Conservation (phyloP, 1,140 invertebrate species). For the Brachionus koreanus region DNA sequence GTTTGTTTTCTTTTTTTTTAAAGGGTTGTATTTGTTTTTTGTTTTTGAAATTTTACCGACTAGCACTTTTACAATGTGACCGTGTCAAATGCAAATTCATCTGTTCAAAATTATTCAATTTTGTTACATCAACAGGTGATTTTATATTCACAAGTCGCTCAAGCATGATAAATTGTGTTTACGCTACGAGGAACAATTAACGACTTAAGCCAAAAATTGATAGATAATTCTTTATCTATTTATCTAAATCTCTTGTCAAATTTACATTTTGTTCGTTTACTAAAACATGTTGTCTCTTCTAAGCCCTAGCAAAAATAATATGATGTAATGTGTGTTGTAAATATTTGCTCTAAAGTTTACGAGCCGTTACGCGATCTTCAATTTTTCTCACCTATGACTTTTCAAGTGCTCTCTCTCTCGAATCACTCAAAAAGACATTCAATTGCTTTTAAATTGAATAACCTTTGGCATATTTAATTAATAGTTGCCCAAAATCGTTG, state of each 20-base stretch:
- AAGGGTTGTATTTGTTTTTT: neutral
- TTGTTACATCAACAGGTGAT: neutral
- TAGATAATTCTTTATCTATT: neutral
- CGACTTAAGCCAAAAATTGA: neutral
- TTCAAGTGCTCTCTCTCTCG: neutral
- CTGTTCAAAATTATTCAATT: neutral
- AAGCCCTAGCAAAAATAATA: constrained; percentile 16
- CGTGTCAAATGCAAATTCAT: neutral
- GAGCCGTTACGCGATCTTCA: neutral
- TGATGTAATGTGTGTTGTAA: constrained; percentile 12
- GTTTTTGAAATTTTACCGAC: neutral
- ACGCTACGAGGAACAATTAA: constrained; percentile 7
- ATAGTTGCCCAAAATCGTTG: neutral
- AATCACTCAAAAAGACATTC: neutral
- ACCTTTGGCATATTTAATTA: neutral
- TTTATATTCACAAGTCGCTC: constrained; percentile 11
- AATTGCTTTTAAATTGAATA: neutral
- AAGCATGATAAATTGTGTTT: constrained; percentile 13
- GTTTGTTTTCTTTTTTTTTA: too few relatives aligned
- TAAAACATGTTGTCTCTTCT: neutral
- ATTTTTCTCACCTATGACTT: constrained; percentile 23
- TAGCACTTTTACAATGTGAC: neutral
- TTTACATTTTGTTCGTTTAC: neutral
- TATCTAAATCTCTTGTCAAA: constrained; percentile 29
- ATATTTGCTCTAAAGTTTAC: constrained; percentile 27